Base-by-base conservation (phyloP, 2,888 invertebrate species). In the Ariolimax columbianus region DNA sequence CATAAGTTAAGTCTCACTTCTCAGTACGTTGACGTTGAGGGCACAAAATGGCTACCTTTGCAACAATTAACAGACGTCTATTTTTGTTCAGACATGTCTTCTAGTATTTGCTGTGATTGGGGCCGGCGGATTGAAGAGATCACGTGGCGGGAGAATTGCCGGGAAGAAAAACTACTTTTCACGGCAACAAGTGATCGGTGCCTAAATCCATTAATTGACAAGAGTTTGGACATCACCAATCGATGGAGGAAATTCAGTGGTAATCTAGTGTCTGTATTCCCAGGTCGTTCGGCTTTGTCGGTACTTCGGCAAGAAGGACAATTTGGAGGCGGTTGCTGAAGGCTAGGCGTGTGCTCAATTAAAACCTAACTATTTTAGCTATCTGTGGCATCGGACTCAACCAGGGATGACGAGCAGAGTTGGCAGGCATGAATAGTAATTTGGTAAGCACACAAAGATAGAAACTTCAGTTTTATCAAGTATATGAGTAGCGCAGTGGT, bases 101-200 rank as follows among this genome's bases (percentile, higher is more conserved):
- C 4, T 33, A 17, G 36, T 70, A 72, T 40, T 40, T 26, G 26
- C n/a, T 23, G 72, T 72, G 43, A 72, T 40, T 43, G 43, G 26
- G 72, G 72, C 11, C 14, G 43, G n/a, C 40, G 40, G 72, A 72
- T 72, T 72, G 40, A 40, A 43, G 72, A 43, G 43, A 40, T 43
- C 68, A 68, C 68, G 36, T 36, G 36, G 2, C 33, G 72, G 26
- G 43, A 23, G 43, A 72, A 72, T 26, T 26, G 14, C 7, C n/a
- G 23, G 26, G 72, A 72, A 40, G 26, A 23, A 72, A 43, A 40
- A 72, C 72, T 40, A 72, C 43, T 72, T 26, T 26, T 40, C 72
- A 26, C 72, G 7, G 72, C 40, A 68, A 72, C 72, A 72, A 72
- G 72, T 72, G 72, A 72, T 72, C 38, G 72, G 43, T 43, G 72